Conservation (phyloP, 2,113 vertebrate genomes). For the Grus americana region DNA sequence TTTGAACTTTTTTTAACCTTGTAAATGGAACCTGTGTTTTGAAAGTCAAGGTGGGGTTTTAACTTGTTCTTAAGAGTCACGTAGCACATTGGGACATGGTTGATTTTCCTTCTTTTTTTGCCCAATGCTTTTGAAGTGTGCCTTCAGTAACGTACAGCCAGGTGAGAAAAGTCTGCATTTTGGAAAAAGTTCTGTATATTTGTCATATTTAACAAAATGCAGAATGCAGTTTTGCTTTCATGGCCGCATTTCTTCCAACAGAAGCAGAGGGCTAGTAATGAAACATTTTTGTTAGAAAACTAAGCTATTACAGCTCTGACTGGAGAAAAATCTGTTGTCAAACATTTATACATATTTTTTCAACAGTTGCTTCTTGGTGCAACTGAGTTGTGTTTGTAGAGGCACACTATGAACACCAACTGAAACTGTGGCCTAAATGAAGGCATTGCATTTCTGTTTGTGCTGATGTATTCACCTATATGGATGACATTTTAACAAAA, state of each 20-base stretch:
- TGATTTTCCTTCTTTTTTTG: neutral
- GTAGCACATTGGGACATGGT: neutral
- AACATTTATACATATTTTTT: neutral
- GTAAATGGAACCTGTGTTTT: neutral
- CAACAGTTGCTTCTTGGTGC: neutral
- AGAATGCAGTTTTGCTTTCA: neutral
- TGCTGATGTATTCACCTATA: neutral
- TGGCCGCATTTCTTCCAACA: neutral
- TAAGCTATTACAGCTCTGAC: neutral
- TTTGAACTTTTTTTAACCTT: neutral
- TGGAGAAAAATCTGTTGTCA: neutral
- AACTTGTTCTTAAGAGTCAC: neutral
- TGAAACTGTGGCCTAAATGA: neutral
- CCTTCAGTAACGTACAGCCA: neutral
- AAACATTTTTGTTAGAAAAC: neutral
- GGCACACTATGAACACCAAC: neutral
- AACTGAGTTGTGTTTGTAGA: neutral
- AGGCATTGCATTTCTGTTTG: neutral
- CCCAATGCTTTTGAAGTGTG: neutral
- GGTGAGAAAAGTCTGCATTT: neutral
- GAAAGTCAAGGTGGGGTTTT: neutral
- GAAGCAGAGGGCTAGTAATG: neutral
- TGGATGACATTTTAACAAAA: neutral
- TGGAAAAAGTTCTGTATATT: neutral
- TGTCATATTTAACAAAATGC: neutral